These are phyloP conservation scores for Mimachlamys varia DNA, from an alignment of 2,888 invertebrate genomes.

Conservation along the genomic window DNA sequence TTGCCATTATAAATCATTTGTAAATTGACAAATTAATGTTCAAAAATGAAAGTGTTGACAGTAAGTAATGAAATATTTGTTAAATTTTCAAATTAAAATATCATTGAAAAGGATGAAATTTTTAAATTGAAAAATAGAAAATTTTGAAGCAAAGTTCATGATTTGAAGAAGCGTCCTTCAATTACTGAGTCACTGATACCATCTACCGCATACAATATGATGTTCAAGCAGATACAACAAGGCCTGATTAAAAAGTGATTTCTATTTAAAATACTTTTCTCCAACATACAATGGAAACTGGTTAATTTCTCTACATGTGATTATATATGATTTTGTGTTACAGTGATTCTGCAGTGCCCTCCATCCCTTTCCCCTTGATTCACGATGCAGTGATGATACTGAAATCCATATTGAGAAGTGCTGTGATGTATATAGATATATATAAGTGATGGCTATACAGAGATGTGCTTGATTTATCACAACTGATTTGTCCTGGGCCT, in stretches of 20 bases:
- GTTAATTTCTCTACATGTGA: not conserved
- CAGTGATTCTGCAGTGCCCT: not conserved
- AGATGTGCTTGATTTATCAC: not conserved
- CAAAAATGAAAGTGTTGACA: too few species aligned
- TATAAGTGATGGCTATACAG: not conserved
- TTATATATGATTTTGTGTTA: not conserved
- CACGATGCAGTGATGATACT: slow-evolving; percentile 14
- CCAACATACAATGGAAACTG: not conserved
- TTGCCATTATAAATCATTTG: too few species aligned
- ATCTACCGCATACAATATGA: slow-evolving; percentile 1
- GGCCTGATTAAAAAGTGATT: not conserved
- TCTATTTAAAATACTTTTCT: not conserved
- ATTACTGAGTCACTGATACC: not conserved
- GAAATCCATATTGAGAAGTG: not conserved
- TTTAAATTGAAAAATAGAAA: too few species aligned
- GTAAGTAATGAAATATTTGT: too few species aligned
- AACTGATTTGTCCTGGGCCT: not conserved
- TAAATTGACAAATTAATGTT: too few species aligned
- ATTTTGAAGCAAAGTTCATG: too few species aligned
- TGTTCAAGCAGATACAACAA: slow-evolving; percentile 13
- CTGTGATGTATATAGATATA: not conserved
- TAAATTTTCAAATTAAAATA: too few species aligned
- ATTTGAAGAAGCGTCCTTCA: too few species aligned
- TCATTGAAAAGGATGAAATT: too few species aligned
- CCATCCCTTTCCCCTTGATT: not conserved